Evolutionary conservation across 1,140 invertebrate genomes (phyloP).

Genomic region (Holcopasites calliopsidis): DNA sequence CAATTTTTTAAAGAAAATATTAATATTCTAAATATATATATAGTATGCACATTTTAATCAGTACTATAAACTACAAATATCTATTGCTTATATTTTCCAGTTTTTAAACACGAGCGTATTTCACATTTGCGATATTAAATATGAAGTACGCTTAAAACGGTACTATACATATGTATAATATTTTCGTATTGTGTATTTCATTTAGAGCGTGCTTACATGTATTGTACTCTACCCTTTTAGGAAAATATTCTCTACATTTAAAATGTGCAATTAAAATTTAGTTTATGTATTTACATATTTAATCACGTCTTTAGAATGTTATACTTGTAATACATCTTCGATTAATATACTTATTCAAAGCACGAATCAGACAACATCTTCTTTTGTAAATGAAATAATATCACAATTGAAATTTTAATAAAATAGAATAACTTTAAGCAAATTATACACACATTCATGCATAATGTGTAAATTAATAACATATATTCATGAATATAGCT

Average conservation of each 20-base stretch:
- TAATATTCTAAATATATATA: too few species aligned
- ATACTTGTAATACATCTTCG: neutral
- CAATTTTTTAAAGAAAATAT: too few species aligned
- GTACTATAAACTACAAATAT: too few species aligned
- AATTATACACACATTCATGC: too few species aligned
- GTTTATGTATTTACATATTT: neutral
- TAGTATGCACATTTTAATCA: too few species aligned
- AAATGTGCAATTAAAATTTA: neutral
- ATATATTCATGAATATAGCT: neutral
- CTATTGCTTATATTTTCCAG: too few species aligned
- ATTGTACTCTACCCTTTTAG: too few species aligned
- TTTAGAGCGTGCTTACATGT: too few species aligned
- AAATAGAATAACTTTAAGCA: conserved; percentile 2
- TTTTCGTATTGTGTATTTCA: neutral
- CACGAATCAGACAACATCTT: neutral
- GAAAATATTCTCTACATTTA: neutral
- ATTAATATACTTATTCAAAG: neutral
- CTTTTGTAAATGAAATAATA: conserved; percentile 3
- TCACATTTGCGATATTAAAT: too few species aligned
- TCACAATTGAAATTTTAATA: conserved; percentile 5
- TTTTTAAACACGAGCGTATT: too few species aligned
- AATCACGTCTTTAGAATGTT: neutral
- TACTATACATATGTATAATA: neutral
- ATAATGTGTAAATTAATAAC: neutral
- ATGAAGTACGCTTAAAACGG: too few species aligned